Evolutionary conservation across 2,888 invertebrate species (phyloP).

Genomic region (Drosophila tripunctata): DNA sequence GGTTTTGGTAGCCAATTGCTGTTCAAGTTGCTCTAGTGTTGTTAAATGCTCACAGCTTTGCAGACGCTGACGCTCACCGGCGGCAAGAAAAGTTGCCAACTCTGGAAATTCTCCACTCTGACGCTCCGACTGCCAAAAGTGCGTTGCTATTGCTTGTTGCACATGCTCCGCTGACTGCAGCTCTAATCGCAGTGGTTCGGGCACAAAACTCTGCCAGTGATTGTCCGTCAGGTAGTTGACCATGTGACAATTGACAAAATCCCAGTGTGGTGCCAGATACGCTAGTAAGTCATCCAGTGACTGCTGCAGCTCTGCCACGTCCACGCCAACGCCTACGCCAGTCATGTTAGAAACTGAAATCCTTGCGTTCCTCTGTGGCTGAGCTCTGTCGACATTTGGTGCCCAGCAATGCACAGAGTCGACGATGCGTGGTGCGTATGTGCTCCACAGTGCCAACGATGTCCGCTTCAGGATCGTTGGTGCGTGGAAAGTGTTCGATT

Average conservation of each 20-base stretch:
- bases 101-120: constrained; percentile 36
- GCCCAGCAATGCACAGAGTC: constrained; percentile 87
- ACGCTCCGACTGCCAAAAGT: constrained; percentile 84
- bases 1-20: constrained; percentile 44
- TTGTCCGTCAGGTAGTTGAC: constrained; percentile 89
- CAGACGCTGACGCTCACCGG: constrained; percentile 57
- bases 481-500: constrained; percentile 88
- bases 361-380: constrained; percentile 50
- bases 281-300: constrained; percentile 85
- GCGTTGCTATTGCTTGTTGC: constrained; percentile 83
- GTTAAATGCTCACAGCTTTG: constrained; percentile 62
- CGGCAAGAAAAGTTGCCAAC: constrained; percentile 57
- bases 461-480: constrained; percentile 88
- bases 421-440: constrained; percentile 89
- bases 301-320: constrained; percentile 69
- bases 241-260: constrained; percentile 91
- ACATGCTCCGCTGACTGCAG: constrained; percentile 84
- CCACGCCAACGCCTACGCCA: constrained; percentile 36
- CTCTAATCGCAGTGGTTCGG: constrained; percentile 85
- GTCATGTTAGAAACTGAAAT: constrained; percentile 71
- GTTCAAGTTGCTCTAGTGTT: constrained; percentile 80
- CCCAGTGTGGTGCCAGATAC: constrained; percentile 87
- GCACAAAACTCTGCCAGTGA: constrained; percentile 87
- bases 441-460: constrained; percentile 87
- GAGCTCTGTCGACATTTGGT: neutral